Percentiles rank a stretch among this genome's conserved stretches.
These are phyloP conservation scores for Glaucidium brasilianum DNA, from an alignment of 2,113 vertebrate species.

Conservation along the genomic window DNA sequence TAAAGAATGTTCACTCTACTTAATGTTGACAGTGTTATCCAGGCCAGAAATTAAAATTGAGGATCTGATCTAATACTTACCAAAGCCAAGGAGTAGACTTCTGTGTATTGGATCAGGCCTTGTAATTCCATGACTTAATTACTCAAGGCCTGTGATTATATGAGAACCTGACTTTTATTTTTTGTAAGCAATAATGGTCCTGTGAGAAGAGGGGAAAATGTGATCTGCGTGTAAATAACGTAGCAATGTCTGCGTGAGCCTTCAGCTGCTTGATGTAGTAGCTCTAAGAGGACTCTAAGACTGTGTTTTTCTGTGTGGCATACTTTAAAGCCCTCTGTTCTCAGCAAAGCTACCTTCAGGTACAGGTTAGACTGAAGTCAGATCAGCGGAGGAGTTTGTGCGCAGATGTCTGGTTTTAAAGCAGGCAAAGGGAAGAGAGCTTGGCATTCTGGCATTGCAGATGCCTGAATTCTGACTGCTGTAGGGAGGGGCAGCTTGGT, in stretches of 20 bases:
- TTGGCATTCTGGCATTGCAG: neutral
- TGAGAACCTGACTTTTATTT: neutral
- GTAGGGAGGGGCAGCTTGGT: neutral
- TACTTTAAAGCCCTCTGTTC: neutral
- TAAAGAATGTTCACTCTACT: neutral
- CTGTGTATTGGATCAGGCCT: neutral
- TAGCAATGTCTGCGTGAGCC: neutral
- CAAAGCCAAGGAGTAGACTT: neutral
- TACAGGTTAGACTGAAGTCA: neutral
- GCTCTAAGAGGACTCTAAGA: neutral
- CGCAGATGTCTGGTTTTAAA: neutral
- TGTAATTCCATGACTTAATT: neutral
- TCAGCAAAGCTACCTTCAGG: neutral
- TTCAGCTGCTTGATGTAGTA: neutral
- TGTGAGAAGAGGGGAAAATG: neutral
- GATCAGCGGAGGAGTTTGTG: neutral
- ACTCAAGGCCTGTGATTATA: neutral
- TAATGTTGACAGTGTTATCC: neutral
- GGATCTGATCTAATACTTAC: neutral
- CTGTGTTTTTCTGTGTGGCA: fast-evolving
- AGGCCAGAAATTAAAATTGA: neutral
- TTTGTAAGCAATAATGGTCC: neutral
- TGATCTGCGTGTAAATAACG: neutral
- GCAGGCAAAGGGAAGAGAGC: neutral
- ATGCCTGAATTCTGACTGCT: neutral